Percentiles rank a stretch among this genome's conserved stretches.
These are phyloP conservation scores for Heteromyza rotundicornis DNA, from an alignment of 2,888 invertebrate genomes.

Conservation along the genomic window DNA sequence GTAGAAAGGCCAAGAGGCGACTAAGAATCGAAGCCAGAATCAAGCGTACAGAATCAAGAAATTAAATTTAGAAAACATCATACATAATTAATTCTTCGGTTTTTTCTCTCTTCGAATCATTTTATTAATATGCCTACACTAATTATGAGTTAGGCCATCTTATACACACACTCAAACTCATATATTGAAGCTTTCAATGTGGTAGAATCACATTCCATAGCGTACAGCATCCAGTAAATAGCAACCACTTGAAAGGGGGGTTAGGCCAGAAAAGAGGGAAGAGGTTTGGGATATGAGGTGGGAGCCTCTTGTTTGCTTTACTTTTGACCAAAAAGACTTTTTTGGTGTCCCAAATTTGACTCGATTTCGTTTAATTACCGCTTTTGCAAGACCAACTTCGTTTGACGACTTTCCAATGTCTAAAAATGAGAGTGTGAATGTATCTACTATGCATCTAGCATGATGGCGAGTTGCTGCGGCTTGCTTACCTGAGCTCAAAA, in stretches of 20 bases:
- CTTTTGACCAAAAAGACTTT: too few relatives aligned
- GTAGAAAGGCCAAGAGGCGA: not conserved
- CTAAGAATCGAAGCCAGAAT: not conserved
- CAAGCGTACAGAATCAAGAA: not conserved
- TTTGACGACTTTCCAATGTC: not conserved
- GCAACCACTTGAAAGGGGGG: not conserved
- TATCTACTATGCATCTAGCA: not conserved
- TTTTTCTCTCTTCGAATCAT: constrained; percentile 7
- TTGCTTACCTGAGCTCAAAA: not conserved
- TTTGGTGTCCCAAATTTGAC: too few relatives aligned
- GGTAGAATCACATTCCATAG: not conserved
- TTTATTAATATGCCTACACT: not conserved
- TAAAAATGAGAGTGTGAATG: not conserved
- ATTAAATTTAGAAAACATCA: not conserved
- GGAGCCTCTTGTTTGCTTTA: too few relatives aligned
- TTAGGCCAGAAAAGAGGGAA: too few relatives aligned
- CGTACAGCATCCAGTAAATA: not conserved
- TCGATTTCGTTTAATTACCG: not conserved
- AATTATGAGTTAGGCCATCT: not conserved
- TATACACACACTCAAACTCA: not conserved
- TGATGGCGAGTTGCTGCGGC: not conserved
- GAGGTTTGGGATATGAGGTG: too few relatives aligned
- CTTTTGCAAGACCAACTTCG: not conserved
- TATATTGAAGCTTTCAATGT: too few relatives aligned
- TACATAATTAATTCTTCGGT: constrained; percentile 12